Evolutionary conservation across 2,888 invertebrate species (phyloP).

Genomic region (Mimachlamys varia): DNA sequence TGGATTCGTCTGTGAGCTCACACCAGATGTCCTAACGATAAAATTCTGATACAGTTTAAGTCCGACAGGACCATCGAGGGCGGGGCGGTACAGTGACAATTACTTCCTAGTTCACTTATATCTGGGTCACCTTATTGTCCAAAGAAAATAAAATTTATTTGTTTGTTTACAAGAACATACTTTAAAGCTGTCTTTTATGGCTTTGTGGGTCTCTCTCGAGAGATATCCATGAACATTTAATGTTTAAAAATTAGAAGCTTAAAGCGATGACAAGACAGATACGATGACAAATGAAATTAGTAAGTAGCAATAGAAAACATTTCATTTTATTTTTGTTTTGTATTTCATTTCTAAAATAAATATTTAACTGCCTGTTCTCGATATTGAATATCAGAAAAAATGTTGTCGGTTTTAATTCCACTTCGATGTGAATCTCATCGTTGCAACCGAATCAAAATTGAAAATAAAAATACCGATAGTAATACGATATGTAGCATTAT

Average conservation of each 20-base stretch:
- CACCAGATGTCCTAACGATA: not conserved
- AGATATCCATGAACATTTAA: slow-evolving; percentile 13
- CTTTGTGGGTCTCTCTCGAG: not conserved
- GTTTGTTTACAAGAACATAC: not conserved
- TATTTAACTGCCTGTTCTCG: too few species aligned
- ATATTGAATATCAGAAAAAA: too few species aligned
- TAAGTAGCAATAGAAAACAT: not conserved
- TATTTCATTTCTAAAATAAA: not conserved
- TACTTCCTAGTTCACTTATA: not conserved
- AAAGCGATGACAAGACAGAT: not conserved
- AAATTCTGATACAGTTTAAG: not conserved
- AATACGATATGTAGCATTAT: too few species aligned
- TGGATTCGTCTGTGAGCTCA: not conserved
- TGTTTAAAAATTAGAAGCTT: not conserved
- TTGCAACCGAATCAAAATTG: too few species aligned
- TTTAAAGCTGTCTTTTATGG: not conserved
- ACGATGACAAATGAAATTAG: not conserved
- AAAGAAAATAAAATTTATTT: not conserved
- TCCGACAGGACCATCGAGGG: not conserved
- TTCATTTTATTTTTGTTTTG: not conserved
- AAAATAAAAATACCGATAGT: too few species aligned
- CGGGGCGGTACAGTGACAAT: not conserved
- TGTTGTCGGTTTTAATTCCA: too few species aligned
- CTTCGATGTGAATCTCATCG: too few species aligned
- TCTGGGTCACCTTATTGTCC: not conserved